Percentiles rank a stretch among this genome's conserved stretches.
phyloP scores from a whole-genome alignment of 2,113 vertebrate species.

The Dromiciops gliroides region DNA sequence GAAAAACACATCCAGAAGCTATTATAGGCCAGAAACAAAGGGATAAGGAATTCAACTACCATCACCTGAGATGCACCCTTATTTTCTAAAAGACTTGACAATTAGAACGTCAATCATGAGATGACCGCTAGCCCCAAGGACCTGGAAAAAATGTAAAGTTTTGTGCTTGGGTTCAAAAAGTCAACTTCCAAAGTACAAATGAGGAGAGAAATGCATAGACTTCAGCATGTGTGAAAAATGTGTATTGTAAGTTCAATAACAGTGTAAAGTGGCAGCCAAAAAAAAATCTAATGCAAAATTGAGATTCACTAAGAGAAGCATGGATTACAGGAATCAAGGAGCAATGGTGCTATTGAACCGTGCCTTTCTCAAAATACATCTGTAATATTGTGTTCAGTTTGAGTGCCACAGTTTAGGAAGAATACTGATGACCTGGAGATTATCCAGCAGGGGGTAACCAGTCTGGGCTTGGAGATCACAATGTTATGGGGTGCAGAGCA shows the following conservation, averaged over 20 bases:
- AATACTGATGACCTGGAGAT: neutral
- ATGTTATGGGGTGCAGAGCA: too few species aligned
- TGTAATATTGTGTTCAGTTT: neutral
- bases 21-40: slow-evolving; percentile 65
- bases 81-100: neutral
- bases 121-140: neutral
- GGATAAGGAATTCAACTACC: slow-evolving; percentile 56
- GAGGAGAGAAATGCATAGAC: neutral
- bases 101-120: neutral
- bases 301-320: neutral
- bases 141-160: neutral
- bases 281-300: neutral
- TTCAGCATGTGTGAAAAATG: neutral
- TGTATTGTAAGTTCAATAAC: neutral
- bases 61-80: slow-evolving; percentile 57
- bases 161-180: neutral
- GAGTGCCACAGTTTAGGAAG: neutral
- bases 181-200: neutral
- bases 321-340: neutral
- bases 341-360: neutral
- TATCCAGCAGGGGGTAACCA: neutral
- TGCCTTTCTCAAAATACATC: neutral
- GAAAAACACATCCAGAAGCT: slow-evolving; percentile 71
- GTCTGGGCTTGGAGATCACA: neutral
- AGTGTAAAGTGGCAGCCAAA: neutral